These are phyloP conservation scores for Coecobrya sp. DNA, from an alignment of 2,888 invertebrate genomes.

Conservation along the genomic window DNA sequence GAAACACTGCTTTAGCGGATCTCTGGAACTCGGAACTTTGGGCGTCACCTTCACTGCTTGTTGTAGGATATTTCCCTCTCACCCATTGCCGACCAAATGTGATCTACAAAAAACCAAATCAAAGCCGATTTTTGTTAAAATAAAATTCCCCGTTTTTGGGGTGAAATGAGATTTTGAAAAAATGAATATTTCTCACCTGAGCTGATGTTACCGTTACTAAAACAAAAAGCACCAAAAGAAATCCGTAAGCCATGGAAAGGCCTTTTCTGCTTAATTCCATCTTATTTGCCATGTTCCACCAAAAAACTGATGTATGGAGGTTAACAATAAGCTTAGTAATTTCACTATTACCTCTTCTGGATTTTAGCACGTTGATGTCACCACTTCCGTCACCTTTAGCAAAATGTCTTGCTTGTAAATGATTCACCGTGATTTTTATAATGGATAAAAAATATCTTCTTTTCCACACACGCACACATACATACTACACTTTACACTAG, in stretches of 20 bases:
- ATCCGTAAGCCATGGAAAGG: conserved; percentile 8
- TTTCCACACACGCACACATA: too few species aligned
- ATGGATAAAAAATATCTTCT: too few species aligned
- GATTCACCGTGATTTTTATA: too few species aligned
- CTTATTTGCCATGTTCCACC: neutral
- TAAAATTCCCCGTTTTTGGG: conserved; percentile 12
- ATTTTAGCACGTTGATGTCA: too few species aligned
- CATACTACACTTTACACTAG: too few species aligned
- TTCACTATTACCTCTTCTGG: too few species aligned
- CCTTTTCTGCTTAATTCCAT: conserved; percentile 57
- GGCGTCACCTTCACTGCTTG: conserved; percentile 72
- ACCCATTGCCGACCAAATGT: conserved; percentile 83
- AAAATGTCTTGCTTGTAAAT: too few species aligned
- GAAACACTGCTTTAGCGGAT: conserved; percentile 76
- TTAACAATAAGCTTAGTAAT: too few species aligned
- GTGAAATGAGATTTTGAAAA: conserved; percentile 30
- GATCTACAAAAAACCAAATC: conserved; percentile 62
- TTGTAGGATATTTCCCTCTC: conserved; percentile 83
- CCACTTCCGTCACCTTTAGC: too few species aligned
- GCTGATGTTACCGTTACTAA: conserved; percentile 70
- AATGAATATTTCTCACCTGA: conserved; percentile 68
- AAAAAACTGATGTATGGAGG: neutral
- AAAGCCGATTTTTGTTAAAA: neutral
- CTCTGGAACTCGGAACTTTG: conserved; percentile 81
- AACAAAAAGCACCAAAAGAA: conserved; percentile 56